These are phyloP conservation scores for Synanthedon vespiformis DNA, from an alignment of 2,888 invertebrate genomes.

Conservation along the genomic window DNA sequence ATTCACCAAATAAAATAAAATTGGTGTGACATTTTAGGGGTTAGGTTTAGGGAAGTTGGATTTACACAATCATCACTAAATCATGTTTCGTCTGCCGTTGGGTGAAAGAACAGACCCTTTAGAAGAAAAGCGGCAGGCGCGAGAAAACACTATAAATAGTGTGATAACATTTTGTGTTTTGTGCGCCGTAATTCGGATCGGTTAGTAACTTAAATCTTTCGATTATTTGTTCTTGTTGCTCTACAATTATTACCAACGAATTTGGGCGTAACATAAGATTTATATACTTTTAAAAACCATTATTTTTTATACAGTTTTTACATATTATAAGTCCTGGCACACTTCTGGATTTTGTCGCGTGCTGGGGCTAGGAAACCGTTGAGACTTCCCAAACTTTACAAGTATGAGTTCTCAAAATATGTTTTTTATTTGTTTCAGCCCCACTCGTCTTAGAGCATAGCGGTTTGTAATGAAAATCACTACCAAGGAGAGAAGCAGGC, in stretches of 20 bases:
- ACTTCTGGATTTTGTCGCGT: no score
- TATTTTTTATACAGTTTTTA: no score
- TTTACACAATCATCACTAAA: background rate
- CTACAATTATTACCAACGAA: no score
- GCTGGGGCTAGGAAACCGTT: no score
- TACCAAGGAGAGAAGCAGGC: no score
- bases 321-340: no score
- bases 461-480: slow-evolving; percentile 22
- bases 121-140: slow-evolving; percentile 61
- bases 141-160: slow-evolving; percentile 60
- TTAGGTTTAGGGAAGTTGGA: no score
- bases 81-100: slow-evolving; percentile 61
- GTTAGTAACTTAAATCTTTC: slow-evolving; percentile 22
- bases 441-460: slow-evolving; percentile 53
- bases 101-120: slow-evolving; percentile 59
- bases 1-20: no score
- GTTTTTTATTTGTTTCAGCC: slow-evolving; percentile 28
- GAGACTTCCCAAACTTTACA: no score
- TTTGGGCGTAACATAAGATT: no score
- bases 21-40: no score
- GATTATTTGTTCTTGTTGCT: background rate
- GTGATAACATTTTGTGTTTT: slow-evolving; percentile 56
- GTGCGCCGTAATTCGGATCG: slow-evolving; percentile 55
- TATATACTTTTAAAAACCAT: no score
- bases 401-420: background rate